A percentile compares a stretch with the other conserved stretches of the same genome.
phyloP scores from a whole-genome alignment of 1,140 invertebrate species.

The Drosophila athabasca region DNA sequence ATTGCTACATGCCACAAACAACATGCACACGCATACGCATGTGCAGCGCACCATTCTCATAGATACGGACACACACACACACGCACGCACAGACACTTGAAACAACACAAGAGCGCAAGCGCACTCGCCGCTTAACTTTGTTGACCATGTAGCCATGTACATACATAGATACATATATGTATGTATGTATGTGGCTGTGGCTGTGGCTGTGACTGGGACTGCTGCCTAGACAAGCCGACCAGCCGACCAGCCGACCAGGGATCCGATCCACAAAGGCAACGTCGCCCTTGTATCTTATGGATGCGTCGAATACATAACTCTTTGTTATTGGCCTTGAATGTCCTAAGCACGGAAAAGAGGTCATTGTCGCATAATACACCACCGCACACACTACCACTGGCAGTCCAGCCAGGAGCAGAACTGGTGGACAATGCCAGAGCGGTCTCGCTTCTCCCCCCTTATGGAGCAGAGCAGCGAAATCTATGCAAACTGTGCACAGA shows the following conservation, averaged over 20 bases:
- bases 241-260: background rate
- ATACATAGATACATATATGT: background rate
- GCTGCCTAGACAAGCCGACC: slow-evolving; percentile 29
- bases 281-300: slow-evolving; percentile 57
- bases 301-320: slow-evolving; percentile 55
- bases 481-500: slow-evolving; percentile 10
- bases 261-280: background rate
- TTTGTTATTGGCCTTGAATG: slow-evolving; percentile 68
- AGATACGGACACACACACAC: background rate
- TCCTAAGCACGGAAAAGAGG: slow-evolving; percentile 68
- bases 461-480: background rate
- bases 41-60: no score
- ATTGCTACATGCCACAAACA: slow-evolving; percentile 37
- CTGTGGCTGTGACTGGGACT: background rate
- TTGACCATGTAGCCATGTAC: no score
- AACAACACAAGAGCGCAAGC: slow-evolving; percentile 7
- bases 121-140: no score
- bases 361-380: slow-evolving; percentile 65
- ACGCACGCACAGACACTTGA: background rate
- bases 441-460: background rate
- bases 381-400: slow-evolving; percentile 5
- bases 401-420: background rate
- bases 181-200: background rate
- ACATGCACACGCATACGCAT: slow-evolving; percentile 12
- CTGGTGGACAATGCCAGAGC: slow-evolving; percentile 25